A percentile compares a stretch with the other conserved stretches of the same genome.
Conservation (phyloP, 2,113 vertebrate genomes). For the Alethe castanea region DNA sequence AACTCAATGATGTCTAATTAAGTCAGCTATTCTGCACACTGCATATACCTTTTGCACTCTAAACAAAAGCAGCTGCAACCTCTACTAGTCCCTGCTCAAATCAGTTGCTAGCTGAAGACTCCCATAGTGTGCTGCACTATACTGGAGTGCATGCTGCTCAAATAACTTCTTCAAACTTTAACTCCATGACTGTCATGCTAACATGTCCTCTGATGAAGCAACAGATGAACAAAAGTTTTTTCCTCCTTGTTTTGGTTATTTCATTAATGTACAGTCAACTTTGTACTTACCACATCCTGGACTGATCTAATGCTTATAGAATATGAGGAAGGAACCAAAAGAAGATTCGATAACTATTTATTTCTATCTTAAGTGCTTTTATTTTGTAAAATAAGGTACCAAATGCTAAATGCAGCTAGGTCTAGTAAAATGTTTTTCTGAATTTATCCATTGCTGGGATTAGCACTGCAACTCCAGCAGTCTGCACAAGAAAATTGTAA, state of each 20-base stretch:
- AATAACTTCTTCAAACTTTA: background rate
- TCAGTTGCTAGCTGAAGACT: background rate
- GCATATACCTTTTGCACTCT: background rate
- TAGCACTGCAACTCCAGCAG: background rate
- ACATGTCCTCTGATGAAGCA: background rate
- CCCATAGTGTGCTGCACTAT: background rate
- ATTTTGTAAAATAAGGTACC: background rate
- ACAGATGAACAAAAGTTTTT: accelerated
- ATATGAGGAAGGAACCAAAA: background rate
- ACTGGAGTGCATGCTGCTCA: background rate
- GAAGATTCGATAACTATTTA: background rate
- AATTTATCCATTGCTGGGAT: background rate
- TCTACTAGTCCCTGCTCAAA: background rate
- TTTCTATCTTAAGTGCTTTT: background rate
- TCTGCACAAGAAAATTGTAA: background rate
- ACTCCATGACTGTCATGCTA: background rate
- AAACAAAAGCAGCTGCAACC: background rate
- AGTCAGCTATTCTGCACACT: background rate
- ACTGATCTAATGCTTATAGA: background rate
- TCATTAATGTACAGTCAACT: background rate
- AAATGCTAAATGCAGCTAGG: background rate
- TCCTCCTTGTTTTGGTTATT: background rate
- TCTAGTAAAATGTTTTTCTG: background rate
- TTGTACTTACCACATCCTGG: background rate
- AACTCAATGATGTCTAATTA: background rate